These are phyloP conservation scores for Ahaetulla prasina DNA, from an alignment of 2,113 vertebrate species.

Conservation along the genomic window DNA sequence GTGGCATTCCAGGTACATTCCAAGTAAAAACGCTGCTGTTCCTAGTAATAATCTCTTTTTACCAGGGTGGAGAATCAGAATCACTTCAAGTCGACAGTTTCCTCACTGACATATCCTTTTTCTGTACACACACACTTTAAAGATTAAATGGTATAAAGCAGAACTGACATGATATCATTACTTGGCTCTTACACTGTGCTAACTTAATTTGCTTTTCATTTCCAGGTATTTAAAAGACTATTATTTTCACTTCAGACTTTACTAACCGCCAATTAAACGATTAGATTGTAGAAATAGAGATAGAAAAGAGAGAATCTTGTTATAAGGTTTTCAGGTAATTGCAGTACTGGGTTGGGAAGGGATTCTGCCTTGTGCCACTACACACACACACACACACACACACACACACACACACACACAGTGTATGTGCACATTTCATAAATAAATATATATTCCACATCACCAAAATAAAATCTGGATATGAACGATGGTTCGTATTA, in stretches of 20 bases:
- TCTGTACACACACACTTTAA: constrained; percentile 61
- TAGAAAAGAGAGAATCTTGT: constrained; percentile 51
- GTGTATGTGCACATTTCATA: not conserved
- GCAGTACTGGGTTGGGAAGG: not conserved
- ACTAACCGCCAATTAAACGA: constrained; percentile 69
- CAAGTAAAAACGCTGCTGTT: constrained; percentile 41
- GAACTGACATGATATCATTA: constrained; percentile 74
- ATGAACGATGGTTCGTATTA: not conserved
- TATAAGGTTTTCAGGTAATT: constrained; percentile 54
- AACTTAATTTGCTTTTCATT: constrained; percentile 79
- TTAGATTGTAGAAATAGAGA: constrained; percentile 66
- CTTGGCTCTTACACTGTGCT: constrained; percentile 71
- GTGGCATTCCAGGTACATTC: constrained; percentile 8
- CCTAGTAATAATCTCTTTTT: constrained; percentile 15
- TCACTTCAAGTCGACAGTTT: constrained; percentile 52
- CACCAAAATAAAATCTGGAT: constrained; percentile 31
- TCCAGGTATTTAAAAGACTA: constrained; percentile 73
- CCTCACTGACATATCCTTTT: constrained; percentile 53
- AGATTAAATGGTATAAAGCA: constrained; percentile 63
- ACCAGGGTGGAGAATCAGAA: constrained; percentile 13
- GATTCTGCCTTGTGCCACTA: constrained; percentile 13
- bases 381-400: too few relatives aligned
- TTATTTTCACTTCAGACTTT: constrained; percentile 73
- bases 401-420: too few relatives aligned
- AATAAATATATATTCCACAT: not conserved